phyloP scores from a whole-genome alignment of 2,113 vertebrate genomes.

The Chionodraco myersi region DNA sequence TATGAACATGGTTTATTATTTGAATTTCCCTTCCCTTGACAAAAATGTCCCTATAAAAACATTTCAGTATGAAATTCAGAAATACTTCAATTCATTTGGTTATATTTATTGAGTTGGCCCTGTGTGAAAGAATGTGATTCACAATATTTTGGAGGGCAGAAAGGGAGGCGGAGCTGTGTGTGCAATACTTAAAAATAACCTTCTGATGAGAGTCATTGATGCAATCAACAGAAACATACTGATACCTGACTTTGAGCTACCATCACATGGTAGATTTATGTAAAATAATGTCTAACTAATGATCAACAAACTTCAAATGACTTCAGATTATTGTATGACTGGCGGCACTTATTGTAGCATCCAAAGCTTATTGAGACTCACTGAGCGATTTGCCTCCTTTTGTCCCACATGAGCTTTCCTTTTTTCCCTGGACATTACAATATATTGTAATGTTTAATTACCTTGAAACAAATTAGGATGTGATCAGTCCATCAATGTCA shows the following conservation, averaged over 20 bases:
- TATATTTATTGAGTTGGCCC: background rate
- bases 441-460: conserved; percentile 26
- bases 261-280: background rate
- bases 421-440: conserved; percentile 1
- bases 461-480: conserved; percentile 1
- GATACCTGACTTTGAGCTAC: background rate
- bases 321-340: background rate
- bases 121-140: background rate
- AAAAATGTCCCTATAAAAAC: background rate
- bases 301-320: background rate
- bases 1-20: background rate
- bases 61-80: background rate
- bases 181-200: background rate
- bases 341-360: background rate
- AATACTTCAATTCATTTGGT: background rate
- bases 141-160: conserved; percentile 7
- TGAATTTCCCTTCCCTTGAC: background rate
- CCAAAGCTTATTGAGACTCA: background rate
- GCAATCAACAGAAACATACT: conserved; percentile 5
- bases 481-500: conserved; percentile 38
- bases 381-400: background rate
- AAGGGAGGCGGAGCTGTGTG: background rate
- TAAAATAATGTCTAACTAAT: background rate
- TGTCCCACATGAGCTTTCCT: background rate
- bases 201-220: conserved; percentile 1